A percentile compares a stretch with the other conserved stretches of the same genome.
phyloP scores from a whole-genome alignment of 2,797 vertebrate species.

The Ispidina picta region DNA sequence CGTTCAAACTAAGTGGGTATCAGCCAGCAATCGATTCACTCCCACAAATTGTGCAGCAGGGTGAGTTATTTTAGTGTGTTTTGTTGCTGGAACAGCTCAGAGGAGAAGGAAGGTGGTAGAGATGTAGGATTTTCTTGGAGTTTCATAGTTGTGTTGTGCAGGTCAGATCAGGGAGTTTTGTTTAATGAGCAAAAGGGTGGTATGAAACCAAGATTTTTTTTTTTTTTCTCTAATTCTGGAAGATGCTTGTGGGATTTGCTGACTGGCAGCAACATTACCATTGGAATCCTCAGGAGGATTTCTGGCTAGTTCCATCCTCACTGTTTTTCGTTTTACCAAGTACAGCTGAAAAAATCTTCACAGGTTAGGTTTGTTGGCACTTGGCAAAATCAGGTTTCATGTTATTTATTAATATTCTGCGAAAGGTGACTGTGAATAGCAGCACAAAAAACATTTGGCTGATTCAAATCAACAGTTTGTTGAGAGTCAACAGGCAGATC shows the following conservation, averaged over 20 bases:
- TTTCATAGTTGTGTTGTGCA: no score
- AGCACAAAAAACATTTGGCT: no score
- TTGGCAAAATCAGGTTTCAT: no score
- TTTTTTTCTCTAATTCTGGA: background rate
- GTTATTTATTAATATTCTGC: no score
- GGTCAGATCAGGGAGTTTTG: background rate
- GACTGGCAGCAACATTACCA: accelerated
- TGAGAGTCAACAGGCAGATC: no score
- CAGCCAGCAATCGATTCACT: accelerated
- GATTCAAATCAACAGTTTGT: no score
- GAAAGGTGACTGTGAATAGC: no score
- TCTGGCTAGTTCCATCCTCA: background rate
- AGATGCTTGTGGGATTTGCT: background rate
- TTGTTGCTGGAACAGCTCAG: background rate
- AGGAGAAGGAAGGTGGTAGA: background rate
- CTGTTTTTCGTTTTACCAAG: no score
- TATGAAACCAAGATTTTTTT: background rate
- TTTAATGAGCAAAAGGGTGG: background rate
- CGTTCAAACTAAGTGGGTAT: accelerated
- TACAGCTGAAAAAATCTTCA: no score
- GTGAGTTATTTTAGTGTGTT: accelerated
- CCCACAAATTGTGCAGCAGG: accelerated
- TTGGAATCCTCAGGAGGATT: accelerated
- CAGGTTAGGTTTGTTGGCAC: no score
- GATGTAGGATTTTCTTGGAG: background rate